Evolutionary conservation across 92 coral and sea anemone genomes (phyloP).

Genomic region (Phymanthus crucifer): DNA sequence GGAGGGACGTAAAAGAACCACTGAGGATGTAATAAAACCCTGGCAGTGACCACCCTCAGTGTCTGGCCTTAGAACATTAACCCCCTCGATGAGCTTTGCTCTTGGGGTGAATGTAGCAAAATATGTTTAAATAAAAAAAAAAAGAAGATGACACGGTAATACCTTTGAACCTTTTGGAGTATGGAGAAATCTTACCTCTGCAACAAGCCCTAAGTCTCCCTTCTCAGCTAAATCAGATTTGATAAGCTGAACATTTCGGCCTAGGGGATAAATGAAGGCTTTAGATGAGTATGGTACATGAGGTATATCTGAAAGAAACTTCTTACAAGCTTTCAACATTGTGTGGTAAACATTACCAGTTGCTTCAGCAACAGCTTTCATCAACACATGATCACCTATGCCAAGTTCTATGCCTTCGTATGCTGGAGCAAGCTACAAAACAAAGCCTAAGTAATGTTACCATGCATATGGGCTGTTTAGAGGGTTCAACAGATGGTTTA

Average conservation of each 20-base stretch:
- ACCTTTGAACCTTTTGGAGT: too few species aligned
- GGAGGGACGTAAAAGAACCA: too few species aligned
- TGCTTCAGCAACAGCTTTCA: slow-evolving; percentile 95
- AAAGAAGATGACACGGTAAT: too few species aligned
- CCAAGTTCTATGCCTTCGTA: slow-evolving; percentile 99
- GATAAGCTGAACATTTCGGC: slow-evolving; percentile 85
- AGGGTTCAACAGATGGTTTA: background rate
- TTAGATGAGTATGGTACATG: too few species aligned
- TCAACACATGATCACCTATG: slow-evolving; percentile 89
- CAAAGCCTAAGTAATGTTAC: background rate
- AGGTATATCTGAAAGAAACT: too few species aligned
- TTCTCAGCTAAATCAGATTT: slow-evolving; percentile 88
- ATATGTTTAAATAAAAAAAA: too few species aligned
- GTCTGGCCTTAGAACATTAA: too few species aligned
- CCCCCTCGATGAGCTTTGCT: too few species aligned
- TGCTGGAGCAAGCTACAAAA: slow-evolving; percentile 90
- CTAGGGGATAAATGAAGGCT: slow-evolving; percentile 37
- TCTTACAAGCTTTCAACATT: background rate
- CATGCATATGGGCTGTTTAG: background rate
- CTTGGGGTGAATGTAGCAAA: too few species aligned
- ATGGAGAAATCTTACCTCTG: slow-evolving; percentile 84
- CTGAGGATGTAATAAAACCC: too few species aligned
- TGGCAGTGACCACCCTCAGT: too few species aligned
- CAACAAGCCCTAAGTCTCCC: slow-evolving; percentile 94
- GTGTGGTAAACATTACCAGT: slow-evolving; percentile 59